These are phyloP conservation scores for Tetraodon nigroviridis DNA, from an alignment of 2,113 vertebrate species.

Conservation along the genomic window DNA sequence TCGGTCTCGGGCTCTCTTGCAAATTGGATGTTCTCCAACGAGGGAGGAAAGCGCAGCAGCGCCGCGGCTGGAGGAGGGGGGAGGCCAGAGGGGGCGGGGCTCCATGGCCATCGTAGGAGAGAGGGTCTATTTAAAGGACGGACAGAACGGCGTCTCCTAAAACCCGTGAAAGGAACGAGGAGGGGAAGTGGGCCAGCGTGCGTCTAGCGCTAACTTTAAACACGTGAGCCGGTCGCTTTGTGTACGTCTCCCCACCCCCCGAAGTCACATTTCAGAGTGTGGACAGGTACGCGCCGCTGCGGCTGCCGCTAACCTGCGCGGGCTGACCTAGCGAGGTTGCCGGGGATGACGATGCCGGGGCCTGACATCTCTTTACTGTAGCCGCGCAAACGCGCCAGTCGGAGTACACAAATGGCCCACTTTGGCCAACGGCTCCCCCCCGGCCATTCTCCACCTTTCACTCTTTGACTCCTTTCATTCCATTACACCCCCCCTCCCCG, in stretches of 20 bases:
- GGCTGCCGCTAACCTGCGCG: conserved; percentile 39
- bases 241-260: too few relatives aligned
- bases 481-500: conserved; percentile 29
- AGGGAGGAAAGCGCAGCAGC: conserved; percentile 23
- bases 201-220: neutral
- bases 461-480: conserved; percentile 51
- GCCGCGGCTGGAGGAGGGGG: neutral
- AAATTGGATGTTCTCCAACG: conserved; percentile 57
- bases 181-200: conserved; percentile 70
- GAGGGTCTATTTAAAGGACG: conserved; percentile 71
- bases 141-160: conserved; percentile 39
- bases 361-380: conserved; percentile 57
- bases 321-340: conserved; percentile 55
- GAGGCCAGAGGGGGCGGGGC: conserved; percentile 16
- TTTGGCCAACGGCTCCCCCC: conserved; percentile 56
- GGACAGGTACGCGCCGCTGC: conserved; percentile 19
- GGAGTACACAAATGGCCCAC: conserved; percentile 53
- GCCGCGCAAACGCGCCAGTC: conserved; percentile 49
- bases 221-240: too few relatives aligned
- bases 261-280: neutral
- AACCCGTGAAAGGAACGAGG: conserved; percentile 42
- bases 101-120: conserved; percentile 25
- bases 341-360: conserved; percentile 60
- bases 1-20: conserved; percentile 35
- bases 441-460: conserved; percentile 44